Conservation (phyloP, 1,140 invertebrate genomes). For the Solenopsis invicta region DNA sequence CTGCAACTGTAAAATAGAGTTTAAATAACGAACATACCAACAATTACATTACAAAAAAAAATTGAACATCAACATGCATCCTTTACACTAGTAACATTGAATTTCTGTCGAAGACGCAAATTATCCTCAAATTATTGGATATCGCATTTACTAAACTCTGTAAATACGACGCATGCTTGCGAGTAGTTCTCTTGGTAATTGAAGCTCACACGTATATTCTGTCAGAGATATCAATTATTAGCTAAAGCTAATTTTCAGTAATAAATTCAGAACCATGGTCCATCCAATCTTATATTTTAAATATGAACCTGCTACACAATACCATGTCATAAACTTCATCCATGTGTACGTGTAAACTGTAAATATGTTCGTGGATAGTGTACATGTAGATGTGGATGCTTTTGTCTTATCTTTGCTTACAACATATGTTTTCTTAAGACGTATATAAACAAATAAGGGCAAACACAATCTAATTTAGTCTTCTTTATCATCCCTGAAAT, state of each 20-base stretch:
- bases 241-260: constrained; percentile 62
- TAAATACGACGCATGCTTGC: constrained; percentile 47
- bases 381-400: constrained; percentile 75
- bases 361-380: constrained; percentile 69
- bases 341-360: constrained; percentile 60
- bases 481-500: constrained; percentile 84
- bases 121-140: constrained; percentile 44
- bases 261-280: constrained; percentile 75
- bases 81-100: constrained; percentile 56
- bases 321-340: constrained; percentile 72
- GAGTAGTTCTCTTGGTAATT: constrained; percentile 64
- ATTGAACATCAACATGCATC: constrained; percentile 50
- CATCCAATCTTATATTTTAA: constrained; percentile 75
- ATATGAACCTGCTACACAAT: constrained; percentile 73
- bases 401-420: constrained; percentile 59
- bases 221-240: constrained; percentile 64
- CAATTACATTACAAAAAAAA: constrained; percentile 5
- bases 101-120: constrained; percentile 28
- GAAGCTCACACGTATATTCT: constrained; percentile 54
- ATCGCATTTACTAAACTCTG: constrained; percentile 36
- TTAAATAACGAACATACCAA: constrained; percentile 47
- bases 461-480: constrained; percentile 81
- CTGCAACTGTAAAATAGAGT: constrained; percentile 38
- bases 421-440: constrained; percentile 79
- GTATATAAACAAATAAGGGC: constrained; percentile 83